Percentiles rank a stretch among this genome's conserved stretches.
These are phyloP conservation scores for Epinephelus awoara DNA, from an alignment of 2,797 vertebrate genomes.

Conservation along the genomic window DNA sequence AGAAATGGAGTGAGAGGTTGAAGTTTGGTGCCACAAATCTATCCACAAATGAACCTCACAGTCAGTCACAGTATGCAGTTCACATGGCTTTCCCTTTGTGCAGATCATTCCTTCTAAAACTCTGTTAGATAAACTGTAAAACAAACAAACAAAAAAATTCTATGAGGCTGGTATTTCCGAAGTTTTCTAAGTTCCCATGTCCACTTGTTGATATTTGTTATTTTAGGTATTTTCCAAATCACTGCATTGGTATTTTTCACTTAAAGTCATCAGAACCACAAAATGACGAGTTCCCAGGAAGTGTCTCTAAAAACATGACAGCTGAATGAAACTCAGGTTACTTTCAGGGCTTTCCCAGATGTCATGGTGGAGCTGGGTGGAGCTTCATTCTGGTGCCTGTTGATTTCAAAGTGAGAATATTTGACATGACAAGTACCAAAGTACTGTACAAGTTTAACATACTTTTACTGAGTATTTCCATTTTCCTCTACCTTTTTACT, in stretches of 20 bases:
- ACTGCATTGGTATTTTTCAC: background rate
- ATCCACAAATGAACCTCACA: background rate
- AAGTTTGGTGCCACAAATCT: background rate
- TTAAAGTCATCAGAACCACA: background rate
- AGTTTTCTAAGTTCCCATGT: background rate
- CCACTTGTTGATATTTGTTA: background rate
- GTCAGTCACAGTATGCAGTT: too few species aligned
- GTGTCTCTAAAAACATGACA: background rate
- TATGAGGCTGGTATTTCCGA: background rate
- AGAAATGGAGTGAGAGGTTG: too few species aligned
- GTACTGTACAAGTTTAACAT: too few species aligned
- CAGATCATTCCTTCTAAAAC: background rate
- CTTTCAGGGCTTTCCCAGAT: too few species aligned
- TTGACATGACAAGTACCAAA: too few species aligned
- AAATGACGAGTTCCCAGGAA: background rate
- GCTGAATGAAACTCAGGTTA: background rate
- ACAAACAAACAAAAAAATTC: background rate
- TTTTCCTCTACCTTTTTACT: too few species aligned
- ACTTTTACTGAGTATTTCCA: too few species aligned
- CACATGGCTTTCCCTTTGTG: too few species aligned
- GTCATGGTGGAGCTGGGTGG: background rate
- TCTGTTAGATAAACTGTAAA: background rate
- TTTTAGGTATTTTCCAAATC: constrained; percentile 6
- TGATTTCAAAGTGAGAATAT: background rate
- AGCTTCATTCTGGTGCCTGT: background rate